These are phyloP conservation scores for Eulemur macaco DNA, from an alignment of 2,113 vertebrate genomes.

Conservation along the genomic window DNA sequence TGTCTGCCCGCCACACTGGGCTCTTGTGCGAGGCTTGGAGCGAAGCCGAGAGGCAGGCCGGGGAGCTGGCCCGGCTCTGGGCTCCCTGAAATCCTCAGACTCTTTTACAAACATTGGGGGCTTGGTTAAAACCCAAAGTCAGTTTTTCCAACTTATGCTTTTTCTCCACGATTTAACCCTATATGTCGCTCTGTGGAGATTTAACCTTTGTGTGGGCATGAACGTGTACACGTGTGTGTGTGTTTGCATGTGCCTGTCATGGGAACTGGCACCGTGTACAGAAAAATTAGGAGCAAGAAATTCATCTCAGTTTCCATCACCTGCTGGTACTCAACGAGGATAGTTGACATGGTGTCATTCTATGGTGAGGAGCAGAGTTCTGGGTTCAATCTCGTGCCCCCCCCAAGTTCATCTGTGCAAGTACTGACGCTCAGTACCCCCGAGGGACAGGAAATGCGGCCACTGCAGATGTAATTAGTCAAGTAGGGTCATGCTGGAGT, in stretches of 20 bases:
- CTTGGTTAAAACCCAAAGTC: constrained; percentile 1
- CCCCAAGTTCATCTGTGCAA: neutral
- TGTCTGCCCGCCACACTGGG: neutral
- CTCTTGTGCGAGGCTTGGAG: neutral
- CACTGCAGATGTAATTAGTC: neutral
- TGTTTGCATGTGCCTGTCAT: neutral
- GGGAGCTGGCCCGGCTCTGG: neutral
- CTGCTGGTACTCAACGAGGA: neutral
- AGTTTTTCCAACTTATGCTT: neutral
- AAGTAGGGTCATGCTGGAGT: neutral
- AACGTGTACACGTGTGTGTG: neutral
- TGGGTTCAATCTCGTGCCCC: too few species aligned
- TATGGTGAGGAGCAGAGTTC: neutral
- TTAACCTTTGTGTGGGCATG: neutral
- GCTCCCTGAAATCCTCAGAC: neutral
- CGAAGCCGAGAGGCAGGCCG: too few species aligned
- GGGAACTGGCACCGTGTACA: fast-evolving
- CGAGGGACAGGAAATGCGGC: neutral
- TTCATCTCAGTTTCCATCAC: neutral
- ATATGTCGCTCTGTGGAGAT: neutral
- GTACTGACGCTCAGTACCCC: neutral
- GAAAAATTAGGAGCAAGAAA: neutral
- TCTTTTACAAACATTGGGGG: neutral
- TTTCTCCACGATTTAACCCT: neutral
- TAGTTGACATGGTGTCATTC: neutral